Base-by-base conservation (phyloP, 2,797 vertebrate species). In the Betta splendens region DNA sequence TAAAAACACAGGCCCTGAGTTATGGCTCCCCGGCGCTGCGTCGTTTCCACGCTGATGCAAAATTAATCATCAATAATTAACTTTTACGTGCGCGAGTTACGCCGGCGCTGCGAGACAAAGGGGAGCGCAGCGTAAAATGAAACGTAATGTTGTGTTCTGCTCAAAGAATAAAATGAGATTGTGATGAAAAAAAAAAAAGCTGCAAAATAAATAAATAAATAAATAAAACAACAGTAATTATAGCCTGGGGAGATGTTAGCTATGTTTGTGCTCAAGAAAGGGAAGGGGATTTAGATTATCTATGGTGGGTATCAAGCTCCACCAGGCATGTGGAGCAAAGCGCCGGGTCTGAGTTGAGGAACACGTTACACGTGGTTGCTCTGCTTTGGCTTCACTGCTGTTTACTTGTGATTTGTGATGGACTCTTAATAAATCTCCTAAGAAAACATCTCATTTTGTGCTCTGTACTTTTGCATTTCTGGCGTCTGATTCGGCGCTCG, bases 51-150 rank as follows among this genome's bases (percentile, higher is more conserved):
- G 15, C 37, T 62, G 61, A 81, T 87, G 61, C 85, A 81, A 88
- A 72, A 85, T 78, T 39, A 58, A 83, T 78, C 50, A 76, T 80
- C 68, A 73, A 83, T 84, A 84, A 87, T 83, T 70, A 69, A 71
- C 51, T 50, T 76, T 77, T 77, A 73, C 44, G 75, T 80, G 69
- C 75, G 59, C 69, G 68, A 32, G 36, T 78, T 69, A 57, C 47
- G 63, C 43, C 43, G 46, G 51, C 52, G 52, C 60, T 50, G 58
- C 61, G 66, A 68, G 72, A 69, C 62, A 69, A 64, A 79, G 20
- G 47, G 83, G n/a, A n/a, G 85, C 69, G 74, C 51, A 42, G 51
- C 33, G 13, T 65, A 35, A 50, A 33, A 73, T 73, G 62, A 80
- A 75, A 82, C 71, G 67, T 54, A 71, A 73, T 81, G 78, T 80